phyloP scores from a whole-genome alignment of 92 coral and sea anemone species.

The Paramuricea clavata region DNA sequence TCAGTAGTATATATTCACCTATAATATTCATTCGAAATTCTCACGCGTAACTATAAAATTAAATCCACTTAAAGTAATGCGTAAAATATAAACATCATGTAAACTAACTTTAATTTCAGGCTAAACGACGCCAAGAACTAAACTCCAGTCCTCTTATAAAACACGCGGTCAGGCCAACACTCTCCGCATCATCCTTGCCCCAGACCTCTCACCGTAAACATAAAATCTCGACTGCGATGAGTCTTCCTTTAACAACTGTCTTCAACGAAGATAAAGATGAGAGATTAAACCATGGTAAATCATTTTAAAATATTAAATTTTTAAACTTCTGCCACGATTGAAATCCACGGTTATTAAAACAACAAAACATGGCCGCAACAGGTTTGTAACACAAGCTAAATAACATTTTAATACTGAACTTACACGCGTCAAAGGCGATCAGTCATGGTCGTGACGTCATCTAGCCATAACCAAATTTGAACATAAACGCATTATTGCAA shows the following conservation, averaged over 20 bases:
- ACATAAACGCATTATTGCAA: too few relatives aligned
- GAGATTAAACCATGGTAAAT: background rate
- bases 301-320: background rate
- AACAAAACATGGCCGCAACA: too few relatives aligned
- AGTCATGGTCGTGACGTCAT: too few relatives aligned
- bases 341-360: too few relatives aligned
- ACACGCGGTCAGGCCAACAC: constrained; percentile 26
- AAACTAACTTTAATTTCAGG: constrained; percentile 19
- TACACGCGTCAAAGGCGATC: too few relatives aligned
- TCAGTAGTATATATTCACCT: too few relatives aligned
- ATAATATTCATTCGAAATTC: too few relatives aligned
- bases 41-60: background rate
- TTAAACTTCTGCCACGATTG: background rate
- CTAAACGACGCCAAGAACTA: constrained; percentile 7
- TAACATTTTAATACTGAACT: too few relatives aligned
- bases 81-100: background rate
- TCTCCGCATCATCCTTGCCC: constrained; percentile 7
- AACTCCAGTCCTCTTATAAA: constrained; percentile 32
- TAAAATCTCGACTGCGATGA: background rate
- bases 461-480: too few relatives aligned
- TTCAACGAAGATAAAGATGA: too few relatives aligned
- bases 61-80: background rate
- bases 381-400: background rate
- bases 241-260: background rate
- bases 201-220: constrained; percentile 10